Evolutionary conservation across 2,113 vertebrate species (phyloP).

Genomic region (Diphyllodes magnificus): DNA sequence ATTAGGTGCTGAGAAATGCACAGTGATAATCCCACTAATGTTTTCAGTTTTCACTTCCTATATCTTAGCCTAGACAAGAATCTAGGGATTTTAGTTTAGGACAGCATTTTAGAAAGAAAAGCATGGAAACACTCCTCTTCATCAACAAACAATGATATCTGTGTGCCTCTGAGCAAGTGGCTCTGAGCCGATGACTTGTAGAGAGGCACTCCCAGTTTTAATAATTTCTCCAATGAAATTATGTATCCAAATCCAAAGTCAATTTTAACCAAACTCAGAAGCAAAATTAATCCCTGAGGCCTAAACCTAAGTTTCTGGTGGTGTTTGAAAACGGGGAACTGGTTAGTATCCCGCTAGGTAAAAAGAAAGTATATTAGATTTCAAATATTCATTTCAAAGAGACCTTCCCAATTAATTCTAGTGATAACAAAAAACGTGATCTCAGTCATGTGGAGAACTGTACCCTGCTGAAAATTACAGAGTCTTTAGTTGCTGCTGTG

Average conservation of each 20-base stretch:
- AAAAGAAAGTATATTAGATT: neutral
- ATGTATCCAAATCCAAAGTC: neutral
- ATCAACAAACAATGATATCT: neutral
- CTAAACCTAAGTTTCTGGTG: neutral
- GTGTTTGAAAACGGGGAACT: neutral
- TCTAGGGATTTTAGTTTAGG: neutral
- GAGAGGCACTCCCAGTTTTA: neutral
- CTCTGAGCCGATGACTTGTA: neutral
- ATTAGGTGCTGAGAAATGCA: neutral
- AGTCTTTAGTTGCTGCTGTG: neutral
- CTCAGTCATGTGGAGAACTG: neutral
- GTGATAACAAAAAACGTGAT: neutral
- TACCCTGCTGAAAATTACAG: neutral
- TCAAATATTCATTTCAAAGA: neutral
- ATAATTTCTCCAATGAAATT: neutral
- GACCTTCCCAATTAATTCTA: neutral
- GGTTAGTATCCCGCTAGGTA: neutral
- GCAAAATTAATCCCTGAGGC: neutral
- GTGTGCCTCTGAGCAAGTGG: neutral
- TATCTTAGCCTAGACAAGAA: neutral
- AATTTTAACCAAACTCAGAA: neutral
- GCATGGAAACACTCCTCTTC: neutral
- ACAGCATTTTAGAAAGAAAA: neutral
- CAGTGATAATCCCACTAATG: neutral
- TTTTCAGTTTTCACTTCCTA: neutral